Evolutionary conservation across 2,797 vertebrate species (phyloP).

Genomic region (Alcedo quadribrachys): DNA sequence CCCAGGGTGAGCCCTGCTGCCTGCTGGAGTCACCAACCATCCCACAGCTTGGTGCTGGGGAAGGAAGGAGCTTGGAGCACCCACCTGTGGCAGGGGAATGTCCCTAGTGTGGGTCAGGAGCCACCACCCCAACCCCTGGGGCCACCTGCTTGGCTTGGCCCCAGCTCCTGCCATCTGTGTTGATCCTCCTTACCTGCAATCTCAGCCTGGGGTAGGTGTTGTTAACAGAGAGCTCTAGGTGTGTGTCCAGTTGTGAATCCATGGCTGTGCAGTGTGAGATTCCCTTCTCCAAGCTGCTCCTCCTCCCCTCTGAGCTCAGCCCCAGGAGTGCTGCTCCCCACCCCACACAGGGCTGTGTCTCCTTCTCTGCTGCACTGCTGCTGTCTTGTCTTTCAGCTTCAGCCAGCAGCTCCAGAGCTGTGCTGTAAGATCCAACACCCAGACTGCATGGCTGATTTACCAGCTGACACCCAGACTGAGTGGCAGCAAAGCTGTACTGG

Average conservation of each 20-base stretch:
- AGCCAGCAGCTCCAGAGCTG: not conserved
- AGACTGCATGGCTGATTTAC: not conserved
- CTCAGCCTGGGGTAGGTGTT: too few relatives aligned
- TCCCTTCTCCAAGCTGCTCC: constrained; percentile 26
- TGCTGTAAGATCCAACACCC: not conserved
- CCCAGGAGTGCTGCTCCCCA: not conserved
- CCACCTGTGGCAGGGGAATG: rapidly evolving
- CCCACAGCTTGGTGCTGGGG: not conserved
- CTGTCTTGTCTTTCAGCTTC: not conserved
- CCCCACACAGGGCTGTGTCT: not conserved
- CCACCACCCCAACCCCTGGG: not conserved
- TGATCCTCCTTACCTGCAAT: too few relatives aligned
- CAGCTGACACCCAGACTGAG: not conserved
- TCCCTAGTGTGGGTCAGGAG: not conserved
- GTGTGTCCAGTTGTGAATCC: not conserved
- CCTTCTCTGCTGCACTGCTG: not conserved
- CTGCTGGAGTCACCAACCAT: not conserved
- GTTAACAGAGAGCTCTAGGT: too few relatives aligned
- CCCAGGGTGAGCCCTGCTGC: not conserved
- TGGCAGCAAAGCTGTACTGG: constrained; percentile 47
- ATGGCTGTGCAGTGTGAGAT: constrained; percentile 7
- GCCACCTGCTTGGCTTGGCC: too few relatives aligned
- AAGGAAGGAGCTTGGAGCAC: not conserved
- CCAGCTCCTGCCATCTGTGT: too few relatives aligned
- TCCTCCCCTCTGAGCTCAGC: too few relatives aligned